Base-by-base conservation (phyloP, 2,113 vertebrate species). In the Petroica traversi region DNA sequence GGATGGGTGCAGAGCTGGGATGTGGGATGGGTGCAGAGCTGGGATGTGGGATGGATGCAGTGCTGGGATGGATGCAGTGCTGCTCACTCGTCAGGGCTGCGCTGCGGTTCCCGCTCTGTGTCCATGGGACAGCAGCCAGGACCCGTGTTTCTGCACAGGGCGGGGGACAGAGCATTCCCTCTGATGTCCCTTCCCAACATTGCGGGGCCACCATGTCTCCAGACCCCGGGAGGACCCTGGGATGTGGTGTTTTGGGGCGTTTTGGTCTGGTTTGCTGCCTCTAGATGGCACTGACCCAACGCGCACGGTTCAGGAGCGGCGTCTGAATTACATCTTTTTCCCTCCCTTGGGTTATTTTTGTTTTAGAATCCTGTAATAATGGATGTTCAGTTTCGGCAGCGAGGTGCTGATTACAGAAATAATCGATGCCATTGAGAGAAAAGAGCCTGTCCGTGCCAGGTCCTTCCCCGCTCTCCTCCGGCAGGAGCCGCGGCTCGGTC, bases 271-370 rank as follows among this genome's bases (percentile, higher is more conserved):
- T 75, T 79, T 68, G 74, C 71, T 74, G 83, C 93, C 97, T 97
- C 93, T 97, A 97, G 97, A 94, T 97, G 97, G 97, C 96, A 95
- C 80, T 97, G 95, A 92, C 89, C 82, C 69, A 86, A 95, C 95
- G 17, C 18, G 67, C 59, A 88, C 2, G 19, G 41, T 0, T 38
- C 4, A 1, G 82, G 49, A 80, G 61, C 52, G 15, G 52, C 29
- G 73, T 11, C 63, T 66, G 58, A 81, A 57, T 89, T 10, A 10
- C 11, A 36, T 54, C 14, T n/a, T 82, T 49, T 67, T 6, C 74
- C 45, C 23, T 63, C 36, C 55, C 79, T 26, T 45, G 38, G 71
- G 80, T 95, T 97, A 94, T 96, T 96, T 97, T 97, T 91, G 88
- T 80, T 91, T 94, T 75, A 78, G 95, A 94, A 88, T 85, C 67